A percentile compares a stretch with the other conserved stretches of the same genome.
Evolutionary conservation across 1,140 invertebrate species (phyloP).

Genomic region (Galendromus occidentalis): DNA sequence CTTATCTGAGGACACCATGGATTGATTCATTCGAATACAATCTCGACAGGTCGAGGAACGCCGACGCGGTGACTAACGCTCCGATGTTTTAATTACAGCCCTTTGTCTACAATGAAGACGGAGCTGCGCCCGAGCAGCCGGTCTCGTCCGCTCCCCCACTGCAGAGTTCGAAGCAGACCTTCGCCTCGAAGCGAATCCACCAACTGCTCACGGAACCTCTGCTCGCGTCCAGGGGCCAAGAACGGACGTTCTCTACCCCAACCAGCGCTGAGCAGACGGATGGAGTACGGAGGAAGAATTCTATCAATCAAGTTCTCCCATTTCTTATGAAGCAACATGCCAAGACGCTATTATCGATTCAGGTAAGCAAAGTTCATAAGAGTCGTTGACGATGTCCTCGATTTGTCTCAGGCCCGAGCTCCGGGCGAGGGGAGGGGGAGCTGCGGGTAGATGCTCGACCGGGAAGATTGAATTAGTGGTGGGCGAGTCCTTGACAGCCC

Average conservation of each 20-base stretch:
- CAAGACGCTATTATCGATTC: conserved; percentile 1
- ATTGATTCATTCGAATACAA: no score
- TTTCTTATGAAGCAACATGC: conserved; percentile 10
- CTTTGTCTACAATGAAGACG: conserved; percentile 11
- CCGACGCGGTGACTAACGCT: not conserved
- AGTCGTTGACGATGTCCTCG: no score
- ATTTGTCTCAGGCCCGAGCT: no score
- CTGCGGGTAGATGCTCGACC: no score
- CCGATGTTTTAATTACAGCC: not conserved
- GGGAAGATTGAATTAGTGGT: no score
- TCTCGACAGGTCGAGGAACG: no score
- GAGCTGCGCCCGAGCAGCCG: conserved; percentile 11
- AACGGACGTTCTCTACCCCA: not conserved
- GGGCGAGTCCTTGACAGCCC: no score
- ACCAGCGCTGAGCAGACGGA: not conserved
- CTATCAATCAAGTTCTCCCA: not conserved
- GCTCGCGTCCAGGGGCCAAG: not conserved
- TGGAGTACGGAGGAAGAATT: not conserved
- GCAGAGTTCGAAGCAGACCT: not conserved
- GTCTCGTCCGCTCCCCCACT: not conserved
- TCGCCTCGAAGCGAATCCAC: conserved; percentile 1
- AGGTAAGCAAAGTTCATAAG: not conserved
- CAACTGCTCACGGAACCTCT: conserved; percentile 5
- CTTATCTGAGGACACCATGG: no score
- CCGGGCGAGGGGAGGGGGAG: no score